Base-by-base conservation (phyloP, 1,140 invertebrate species). In the Formica exsecta region DNA sequence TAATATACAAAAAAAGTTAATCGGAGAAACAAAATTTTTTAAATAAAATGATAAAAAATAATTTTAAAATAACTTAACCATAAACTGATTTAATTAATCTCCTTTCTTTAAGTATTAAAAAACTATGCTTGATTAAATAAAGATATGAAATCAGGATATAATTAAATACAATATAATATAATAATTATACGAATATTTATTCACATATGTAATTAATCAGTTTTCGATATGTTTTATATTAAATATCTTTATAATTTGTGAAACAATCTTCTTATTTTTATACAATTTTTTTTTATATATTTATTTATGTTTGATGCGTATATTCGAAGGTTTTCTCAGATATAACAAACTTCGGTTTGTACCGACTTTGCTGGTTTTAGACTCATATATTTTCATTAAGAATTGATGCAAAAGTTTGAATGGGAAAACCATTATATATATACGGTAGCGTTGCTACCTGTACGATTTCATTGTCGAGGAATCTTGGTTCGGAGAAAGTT, bases 401-500 rank as follows among this genome's bases (percentile, higher is more conserved):
- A 36, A 36, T 74, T 9, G 22, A 80, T 80, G 51, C 32, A 54
- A 25, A 68, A 54, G 13, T 80, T 57, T 9, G 4, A 59, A n/a
- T n/a, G 36, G 68, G 32, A 80, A 68, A 61, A 25, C 7, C 5
- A 44, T 73, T 11, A 32, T 32, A 32, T 32, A 32, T 32, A 3
- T 32, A 22, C 13, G 25, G 25, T 16, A 54, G 9, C 54, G 13
- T 73, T 38, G 54, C 54, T 62, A 74, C 29, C 61, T 83, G 66
- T 70, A 74, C 3, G 68, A 83, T 83, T 73, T 61, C 57, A 83
- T 83, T 83, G 22, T 44, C 38, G 68, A 87, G 73, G 80, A 70
- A 87, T 90, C 86, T 88, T 70, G 51, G 81, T 65, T 48, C 61
- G 89, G 91, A 85, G 91, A 92, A 92, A 92, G 91, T 89, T 90